Evolutionary conservation across 2,888 invertebrate genomes (phyloP), one percentile per base, ranked within the genome.

Genomic region (Leucoptera coffeella): DNA sequence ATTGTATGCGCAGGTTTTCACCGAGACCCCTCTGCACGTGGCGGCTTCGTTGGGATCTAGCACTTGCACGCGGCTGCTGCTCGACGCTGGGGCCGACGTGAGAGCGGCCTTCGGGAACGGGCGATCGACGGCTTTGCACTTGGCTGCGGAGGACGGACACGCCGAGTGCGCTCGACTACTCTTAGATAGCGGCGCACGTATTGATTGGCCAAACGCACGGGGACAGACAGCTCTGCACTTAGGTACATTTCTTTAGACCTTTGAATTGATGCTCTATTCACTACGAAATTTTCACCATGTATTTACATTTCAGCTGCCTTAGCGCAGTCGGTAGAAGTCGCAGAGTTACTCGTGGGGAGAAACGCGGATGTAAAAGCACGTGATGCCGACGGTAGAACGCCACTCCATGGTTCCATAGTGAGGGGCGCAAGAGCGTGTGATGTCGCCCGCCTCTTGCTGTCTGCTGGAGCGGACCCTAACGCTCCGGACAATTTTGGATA

Each of bases 91-190:
- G 12, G 88, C 90, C 1, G 88, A 89, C 41, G 83, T 85, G 2
- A 64, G 82, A 26, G 84, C 86, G 1, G 83, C 85, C 33, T 71
- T 79, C 34, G 86, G 87, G 0, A 46, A 72, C 2, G 77, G 78
- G 12, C 76, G 80, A 41, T 77, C 84, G 27, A 90, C 92, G 0
- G 85, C 92, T 2, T 53, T 94, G 14, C 92, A 93, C 58, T 60
- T 92, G 38, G 89, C 92, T 4, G 87, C 91, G 0, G 89, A 90
- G 45, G 90, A 91, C 39, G 89, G 90, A 4, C 85, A 85, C 43
- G 78, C 78, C 1, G 83, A 85, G 35, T 89, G 90, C 37, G 82
- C 83, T 1, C 67, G 74, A 27, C 50, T 88, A 12, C 59, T 91
- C 2, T 49, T 90, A 3, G 80, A 85, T 12, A 77, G 82, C 25